Base-by-base conservation (phyloP, 2,113 vertebrate genomes). In the Xiphias gladius region DNA sequence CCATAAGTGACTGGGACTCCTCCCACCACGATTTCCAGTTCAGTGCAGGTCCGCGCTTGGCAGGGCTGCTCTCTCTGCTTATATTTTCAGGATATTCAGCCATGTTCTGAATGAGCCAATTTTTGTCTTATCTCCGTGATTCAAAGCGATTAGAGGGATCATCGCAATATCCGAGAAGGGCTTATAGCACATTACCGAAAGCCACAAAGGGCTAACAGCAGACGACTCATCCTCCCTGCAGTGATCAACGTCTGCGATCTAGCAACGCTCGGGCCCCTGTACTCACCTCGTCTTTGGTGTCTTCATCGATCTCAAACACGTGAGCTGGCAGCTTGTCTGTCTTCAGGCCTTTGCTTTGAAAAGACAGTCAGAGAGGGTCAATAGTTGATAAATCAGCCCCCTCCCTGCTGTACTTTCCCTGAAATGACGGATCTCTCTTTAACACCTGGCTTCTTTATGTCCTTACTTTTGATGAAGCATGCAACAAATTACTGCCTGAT, bases 261-360 rank as follows among this genome's bases (percentile, higher is more conserved):
- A 16, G 69, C 32, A 6, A 7, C 11, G 0, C 63, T 61, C 12
- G 1, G 65, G n/a, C 14, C 6, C 26, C 19, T 66, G 73, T 14
- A 19, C 93, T 90, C 84, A 94, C 94, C 92, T 94, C 98, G 91
- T 99, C 98, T 94, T 98, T 99, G 57, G 97, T 96, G 76, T 98
- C 98, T 92, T 99, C 98, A 88, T 99, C 98, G 55, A 97, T 95
- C 94, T 99, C 98, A 87, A 98, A 99, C 39, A 97, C 91, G 3
- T 99, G 98, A 87, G 88, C 94, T 24, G 97, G 97, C 86, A 98
- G 97, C 93, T 99, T 99, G 90, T 99, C 98, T 3, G 96, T 96
- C 93, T 97, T 97, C 82, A 97, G 95, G 91, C 96, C 97, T 95
- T 99, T 99, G 94, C 98, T 99, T 91, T 89, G 43, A 92, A 94